A percentile compares a stretch with the other conserved stretches of the same genome.
Conservation (phyloP, 2,797 vertebrate genomes). For the Lepus oiostolus region DNA sequence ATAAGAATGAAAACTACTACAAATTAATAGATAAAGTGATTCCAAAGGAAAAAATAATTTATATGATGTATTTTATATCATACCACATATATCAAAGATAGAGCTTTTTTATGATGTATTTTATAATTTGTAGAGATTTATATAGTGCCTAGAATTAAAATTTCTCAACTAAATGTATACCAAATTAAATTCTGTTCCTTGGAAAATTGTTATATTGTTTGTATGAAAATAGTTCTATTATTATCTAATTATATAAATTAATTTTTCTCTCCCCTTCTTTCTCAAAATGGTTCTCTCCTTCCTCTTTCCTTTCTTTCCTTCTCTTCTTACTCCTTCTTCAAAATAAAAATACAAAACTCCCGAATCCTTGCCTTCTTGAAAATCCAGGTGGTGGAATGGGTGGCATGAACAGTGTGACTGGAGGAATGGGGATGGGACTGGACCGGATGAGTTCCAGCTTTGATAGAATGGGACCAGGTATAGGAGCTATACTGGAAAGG, state of each 20-base stretch:
- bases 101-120: conserved; percentile 36
- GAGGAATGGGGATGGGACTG: conserved; percentile 92
- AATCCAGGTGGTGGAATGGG: conserved; percentile 91
- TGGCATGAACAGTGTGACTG: conserved; percentile 94
- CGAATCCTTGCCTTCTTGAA: conserved; percentile 58
- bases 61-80: conserved; percentile 47
- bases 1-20: conserved; percentile 34
- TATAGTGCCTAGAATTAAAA: conserved; percentile 46
- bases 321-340: conserved; percentile 57
- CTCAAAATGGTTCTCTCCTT: conserved; percentile 54
- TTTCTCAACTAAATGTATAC: conserved; percentile 53
- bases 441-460: conserved; percentile 96
- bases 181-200: conserved; percentile 58
- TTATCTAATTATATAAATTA: conserved; percentile 58
- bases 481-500: conserved; percentile 91
- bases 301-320: background rate
- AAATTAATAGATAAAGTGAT: conserved; percentile 34
- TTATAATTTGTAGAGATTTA: background rate
- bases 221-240: conserved; percentile 63
- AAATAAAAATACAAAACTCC: conserved; percentile 56
- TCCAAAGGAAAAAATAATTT: conserved; percentile 18
- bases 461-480: conserved; percentile 93
- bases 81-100: conserved; percentile 29
- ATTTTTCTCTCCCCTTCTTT: conserved; percentile 57
- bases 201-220: conserved; percentile 52